Evolutionary conservation across 2,797 vertebrate genomes (phyloP).

Genomic region (Balearica regulorum): DNA sequence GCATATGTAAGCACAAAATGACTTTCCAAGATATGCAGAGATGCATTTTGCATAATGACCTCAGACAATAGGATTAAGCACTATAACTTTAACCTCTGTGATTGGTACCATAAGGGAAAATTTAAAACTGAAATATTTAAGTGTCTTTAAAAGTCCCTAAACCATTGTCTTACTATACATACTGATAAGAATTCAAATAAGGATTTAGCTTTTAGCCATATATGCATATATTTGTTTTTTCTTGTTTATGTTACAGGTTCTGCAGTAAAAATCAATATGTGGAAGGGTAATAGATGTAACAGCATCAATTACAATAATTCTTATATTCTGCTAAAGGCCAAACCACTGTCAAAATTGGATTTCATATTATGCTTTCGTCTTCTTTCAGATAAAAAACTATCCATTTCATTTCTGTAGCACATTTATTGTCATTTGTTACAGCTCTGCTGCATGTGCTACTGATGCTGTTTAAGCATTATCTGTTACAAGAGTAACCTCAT

Average conservation of each 20-base stretch:
- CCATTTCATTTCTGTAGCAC: neutral
- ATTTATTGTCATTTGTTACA: slow-evolving; percentile 13
- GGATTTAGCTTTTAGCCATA: neutral
- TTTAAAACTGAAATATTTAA: neutral
- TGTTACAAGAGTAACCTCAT: neutral
- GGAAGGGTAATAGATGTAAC: neutral
- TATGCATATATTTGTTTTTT: neutral
- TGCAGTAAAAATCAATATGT: neutral
- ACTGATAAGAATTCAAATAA: neutral
- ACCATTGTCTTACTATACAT: neutral
- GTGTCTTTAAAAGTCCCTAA: neutral
- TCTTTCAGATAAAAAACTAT: neutral
- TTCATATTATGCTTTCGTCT: neutral
- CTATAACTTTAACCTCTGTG: neutral
- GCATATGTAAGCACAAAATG: neutral
- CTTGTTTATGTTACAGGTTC: neutral
- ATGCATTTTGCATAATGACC: neutral
- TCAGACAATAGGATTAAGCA: neutral
- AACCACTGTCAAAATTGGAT: slow-evolving; percentile 4
- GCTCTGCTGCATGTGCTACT: neutral
- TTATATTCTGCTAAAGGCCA: neutral
- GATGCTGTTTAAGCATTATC: slow-evolving; percentile 6
- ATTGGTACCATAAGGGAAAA: neutral
- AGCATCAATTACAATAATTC: neutral
- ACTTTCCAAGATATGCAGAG: neutral